Conservation (phyloP, 2,888 invertebrate species). For the Homarus gammarus region DNA sequence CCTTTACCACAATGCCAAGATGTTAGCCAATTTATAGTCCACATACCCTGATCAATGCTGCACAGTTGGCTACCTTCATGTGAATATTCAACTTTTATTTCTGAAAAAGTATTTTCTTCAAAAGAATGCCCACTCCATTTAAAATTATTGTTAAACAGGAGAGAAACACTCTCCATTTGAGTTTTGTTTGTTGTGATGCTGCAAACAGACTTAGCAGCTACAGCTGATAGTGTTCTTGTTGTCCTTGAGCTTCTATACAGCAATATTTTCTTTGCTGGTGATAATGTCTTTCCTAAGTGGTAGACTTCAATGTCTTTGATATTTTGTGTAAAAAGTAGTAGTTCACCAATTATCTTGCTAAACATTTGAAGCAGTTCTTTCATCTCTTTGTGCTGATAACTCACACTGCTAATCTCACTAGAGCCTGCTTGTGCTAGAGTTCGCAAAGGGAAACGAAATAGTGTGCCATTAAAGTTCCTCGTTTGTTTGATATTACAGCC, state of each 20-base stretch:
- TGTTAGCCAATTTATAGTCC: conserved; percentile 36
- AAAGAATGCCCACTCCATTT: conserved; percentile 25
- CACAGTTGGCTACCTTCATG: conserved; percentile 8
- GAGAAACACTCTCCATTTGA: conserved; percentile 12
- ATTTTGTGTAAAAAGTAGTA: conserved; percentile 48
- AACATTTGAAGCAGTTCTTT: conserved; percentile 46
- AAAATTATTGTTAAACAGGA: conserved; percentile 11
- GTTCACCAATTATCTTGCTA: conserved; percentile 29
- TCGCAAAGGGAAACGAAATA: conserved; percentile 53
- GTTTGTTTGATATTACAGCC: conserved; percentile 23
- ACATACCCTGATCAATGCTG: background rate
- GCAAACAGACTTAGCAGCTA: background rate
- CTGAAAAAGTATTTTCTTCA: background rate
- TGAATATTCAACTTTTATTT: conserved; percentile 28
- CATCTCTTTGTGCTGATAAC: conserved; percentile 32
- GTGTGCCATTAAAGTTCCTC: conserved; percentile 21
- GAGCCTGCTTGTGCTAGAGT: conserved; percentile 38
- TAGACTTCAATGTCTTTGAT: conserved; percentile 44
- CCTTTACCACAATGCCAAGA: conserved; percentile 56
- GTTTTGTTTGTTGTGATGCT: background rate
- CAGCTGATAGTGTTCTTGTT: background rate
- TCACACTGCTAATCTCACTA: conserved; percentile 43
- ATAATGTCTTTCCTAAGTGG: background rate
- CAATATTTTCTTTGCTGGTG: conserved; percentile 18
- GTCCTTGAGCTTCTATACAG: conserved; percentile 2